Evolutionary conservation across 1,140 invertebrate species (phyloP), one percentile per base, ranked within the genome.

Genomic region (Bombus vancouverensis): DNA sequence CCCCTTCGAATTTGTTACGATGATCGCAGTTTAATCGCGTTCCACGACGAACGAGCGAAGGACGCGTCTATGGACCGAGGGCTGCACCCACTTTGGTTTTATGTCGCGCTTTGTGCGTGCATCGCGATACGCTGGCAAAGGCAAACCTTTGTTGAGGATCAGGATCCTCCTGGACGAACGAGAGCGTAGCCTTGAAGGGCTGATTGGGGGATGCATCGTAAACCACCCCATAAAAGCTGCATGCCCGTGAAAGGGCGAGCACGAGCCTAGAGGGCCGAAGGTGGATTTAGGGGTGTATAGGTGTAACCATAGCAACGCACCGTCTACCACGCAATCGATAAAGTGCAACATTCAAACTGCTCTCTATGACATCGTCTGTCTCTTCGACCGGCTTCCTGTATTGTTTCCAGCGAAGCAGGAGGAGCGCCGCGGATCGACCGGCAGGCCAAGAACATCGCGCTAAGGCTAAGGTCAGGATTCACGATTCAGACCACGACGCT

Each of bases 291-390:
- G 90, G 84, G 91, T 83, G 87, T 88, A 76, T 90, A 91, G 81
- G 88, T 83, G 92, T 93, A 92, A 81, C 88, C 92, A 93, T 93
- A 88, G 93, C 89, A 92, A 93, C 93, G 84, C 73, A 86, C 77
- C 87, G 85, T 88, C 71, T 87, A 86, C 87, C 89, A 39, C 83
- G 79, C 68, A 93, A 93, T 93, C 93, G 88, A 94, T 94, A 93
- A 90, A 93, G 89, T 93, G 92, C 91, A 92, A 88, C 88, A 91
- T 90, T 90, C 89, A 90, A 72, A 59, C 71, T 71, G 72, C n/a
- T 87, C 65, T 87, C 47, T 78, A 72, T 81, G 78, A 80, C 75
- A 79, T 72, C 39, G 78, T 68, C 47, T 37, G 73, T 74, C 85
- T 83, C 53, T 47, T 70, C 75, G 53, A 80, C 66, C 44, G 62